phyloP scores from a whole-genome alignment of 2,113 vertebrate genomes.

The Proterorhinus semilunaris region DNA sequence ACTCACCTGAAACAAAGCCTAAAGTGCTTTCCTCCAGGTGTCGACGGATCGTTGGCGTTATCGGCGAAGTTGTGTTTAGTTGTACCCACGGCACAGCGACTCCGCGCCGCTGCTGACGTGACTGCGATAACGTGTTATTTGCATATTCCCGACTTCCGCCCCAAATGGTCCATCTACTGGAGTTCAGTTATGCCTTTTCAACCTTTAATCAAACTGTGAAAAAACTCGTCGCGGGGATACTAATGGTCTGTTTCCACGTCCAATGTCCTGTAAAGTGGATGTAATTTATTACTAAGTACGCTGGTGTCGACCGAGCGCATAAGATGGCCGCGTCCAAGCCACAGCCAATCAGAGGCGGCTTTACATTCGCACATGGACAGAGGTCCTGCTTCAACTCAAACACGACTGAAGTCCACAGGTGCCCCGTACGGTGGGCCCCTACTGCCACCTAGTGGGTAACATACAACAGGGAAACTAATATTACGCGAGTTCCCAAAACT shows the following conservation, averaged over 20 bases:
- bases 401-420: conserved; percentile 33
- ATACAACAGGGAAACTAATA: not conserved
- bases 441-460: conserved; percentile 58
- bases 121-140: conserved; percentile 72
- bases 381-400: conserved; percentile 40
- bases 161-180: conserved; percentile 69
- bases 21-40: conserved; percentile 26
- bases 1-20: conserved; percentile 68
- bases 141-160: conserved; percentile 68
- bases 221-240: accelerated
- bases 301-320: conserved; percentile 61
- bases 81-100: conserved; percentile 71
- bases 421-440: conserved; percentile 12
- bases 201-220: not conserved
- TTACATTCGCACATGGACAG: conserved; percentile 66
- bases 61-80: conserved; percentile 75
- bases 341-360: conserved; percentile 73
- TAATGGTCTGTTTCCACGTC: not conserved
- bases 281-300: conserved; percentile 25
- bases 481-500: too few relatives aligned
- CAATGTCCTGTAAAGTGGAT: not conserved
- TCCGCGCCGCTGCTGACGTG: conserved; percentile 76
- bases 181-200: not conserved
- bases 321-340: conserved; percentile 77
- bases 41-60: conserved; percentile 33